These are phyloP conservation scores for Drosophila repletoides DNA, from an alignment of 1,140 invertebrate species.

Conservation along the genomic window DNA sequence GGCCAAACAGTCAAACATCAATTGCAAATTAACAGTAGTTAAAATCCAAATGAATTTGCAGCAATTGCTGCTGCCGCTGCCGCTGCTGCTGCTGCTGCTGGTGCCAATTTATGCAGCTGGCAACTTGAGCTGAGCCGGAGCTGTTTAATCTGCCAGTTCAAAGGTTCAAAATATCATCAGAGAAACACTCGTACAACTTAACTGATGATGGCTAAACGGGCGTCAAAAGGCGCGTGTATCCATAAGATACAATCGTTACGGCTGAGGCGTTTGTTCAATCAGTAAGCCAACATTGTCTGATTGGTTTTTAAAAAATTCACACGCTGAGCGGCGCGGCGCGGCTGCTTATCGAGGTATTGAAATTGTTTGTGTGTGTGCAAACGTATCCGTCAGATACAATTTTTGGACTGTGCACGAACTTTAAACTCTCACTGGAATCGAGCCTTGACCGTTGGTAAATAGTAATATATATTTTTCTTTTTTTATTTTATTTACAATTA, in stretches of 20 bases:
- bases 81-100: too few species aligned
- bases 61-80: too few species aligned
- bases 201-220: slow-evolving; percentile 33
- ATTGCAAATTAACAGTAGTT: slow-evolving; percentile 72
- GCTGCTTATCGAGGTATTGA: slow-evolving; percentile 48
- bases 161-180: slow-evolving; percentile 38
- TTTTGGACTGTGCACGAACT: slow-evolving; percentile 55
- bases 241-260: slow-evolving; percentile 4
- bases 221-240: slow-evolving; percentile 18
- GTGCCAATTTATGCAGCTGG: slow-evolving; percentile 56
- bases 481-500: slow-evolving; percentile 57
- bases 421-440: slow-evolving; percentile 54
- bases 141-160: slow-evolving; percentile 40
- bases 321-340: slow-evolving; percentile 62
- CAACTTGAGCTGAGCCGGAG: slow-evolving; percentile 19
- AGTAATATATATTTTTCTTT: too few species aligned
- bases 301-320: slow-evolving; percentile 63
- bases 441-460: slow-evolving; percentile 56
- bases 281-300: slow-evolving; percentile 41
- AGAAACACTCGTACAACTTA: slow-evolving; percentile 1
- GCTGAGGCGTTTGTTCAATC: slow-evolving; percentile 35
- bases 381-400: slow-evolving; percentile 62
- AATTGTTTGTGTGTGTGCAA: slow-evolving; percentile 19
- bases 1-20: slow-evolving; percentile 59
- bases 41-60: slow-evolving; percentile 51